phyloP scores from a whole-genome alignment of 2,888 invertebrate species.

The Melitaea athalia region DNA sequence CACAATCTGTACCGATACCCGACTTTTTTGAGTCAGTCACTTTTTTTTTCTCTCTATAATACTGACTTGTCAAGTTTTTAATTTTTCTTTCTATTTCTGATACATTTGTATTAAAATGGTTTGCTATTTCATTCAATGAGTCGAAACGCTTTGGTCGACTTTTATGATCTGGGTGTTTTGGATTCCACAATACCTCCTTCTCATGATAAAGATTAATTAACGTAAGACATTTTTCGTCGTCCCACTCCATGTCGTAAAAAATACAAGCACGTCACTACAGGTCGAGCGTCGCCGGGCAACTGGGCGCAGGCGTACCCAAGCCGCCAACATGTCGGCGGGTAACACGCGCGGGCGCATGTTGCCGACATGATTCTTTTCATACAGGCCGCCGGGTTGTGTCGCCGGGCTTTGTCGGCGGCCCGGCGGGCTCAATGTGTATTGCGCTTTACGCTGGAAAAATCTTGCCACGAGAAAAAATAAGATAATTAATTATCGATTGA shows the following conservation, averaged over 20 bases:
- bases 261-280: constrained; percentile 34
- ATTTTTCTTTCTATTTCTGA: constrained; percentile 15
- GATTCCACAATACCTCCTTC: constrained; percentile 36
- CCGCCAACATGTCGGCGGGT: too few species aligned
- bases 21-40: constrained; percentile 14
- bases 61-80: constrained; percentile 16
- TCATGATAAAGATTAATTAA: constrained; percentile 36
- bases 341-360: too few species aligned
- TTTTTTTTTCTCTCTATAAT: constrained; percentile 15
- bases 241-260: constrained; percentile 27
- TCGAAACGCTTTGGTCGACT: constrained; percentile 31
- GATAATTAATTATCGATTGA: too few species aligned
- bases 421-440: too few species aligned
- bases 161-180: constrained; percentile 36
- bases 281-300: constrained; percentile 37
- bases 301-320: background rate
- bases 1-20: constrained; percentile 17
- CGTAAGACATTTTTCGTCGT: constrained; percentile 30
- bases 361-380: too few species aligned
- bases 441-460: too few species aligned
- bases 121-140: constrained; percentile 23
- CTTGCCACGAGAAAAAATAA: too few species aligned
- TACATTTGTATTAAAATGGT: constrained; percentile 29
- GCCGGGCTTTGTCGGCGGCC: too few species aligned
- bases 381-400: too few species aligned